Evolutionary conservation across 92 coral and sea anemone genomes (phyloP).

Genomic region (Meandrina meandrites): DNA sequence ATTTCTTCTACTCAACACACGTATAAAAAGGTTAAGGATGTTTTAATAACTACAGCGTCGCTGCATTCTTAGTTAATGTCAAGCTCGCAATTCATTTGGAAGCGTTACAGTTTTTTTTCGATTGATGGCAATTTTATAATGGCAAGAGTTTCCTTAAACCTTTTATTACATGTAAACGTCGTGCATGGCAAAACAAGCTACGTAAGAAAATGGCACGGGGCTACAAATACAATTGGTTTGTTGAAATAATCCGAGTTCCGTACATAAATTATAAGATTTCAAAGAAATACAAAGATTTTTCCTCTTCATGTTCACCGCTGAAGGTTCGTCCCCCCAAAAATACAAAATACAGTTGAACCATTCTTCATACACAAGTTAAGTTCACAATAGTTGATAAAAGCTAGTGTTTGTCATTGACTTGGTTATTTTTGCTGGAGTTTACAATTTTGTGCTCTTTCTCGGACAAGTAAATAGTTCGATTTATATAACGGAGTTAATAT

Average conservation of each 20-base stretch:
- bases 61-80: neutral
- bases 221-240: neutral
- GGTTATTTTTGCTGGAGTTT: too few relatives aligned
- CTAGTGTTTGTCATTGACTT: too few relatives aligned
- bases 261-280: too few relatives aligned
- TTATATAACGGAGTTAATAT: too few relatives aligned
- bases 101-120: neutral
- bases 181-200: neutral
- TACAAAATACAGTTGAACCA: too few relatives aligned
- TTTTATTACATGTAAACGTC: neutral
- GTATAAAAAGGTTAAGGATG: neutral
- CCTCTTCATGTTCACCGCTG: too few relatives aligned
- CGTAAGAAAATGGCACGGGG: neutral
- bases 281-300: too few relatives aligned
- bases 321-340: neutral
- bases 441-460: too few relatives aligned
- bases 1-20: neutral
- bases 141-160: neutral
- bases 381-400: too few relatives aligned
- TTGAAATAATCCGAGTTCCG: neutral
- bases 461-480: too few relatives aligned
- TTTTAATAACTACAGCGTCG: neutral
- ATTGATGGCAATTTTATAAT: neutral
- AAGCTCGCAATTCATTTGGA: conserved; percentile 2
- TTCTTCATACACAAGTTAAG: too few relatives aligned